phyloP scores from a whole-genome alignment of 1,140 invertebrate species.

The Calliopsis andreniformis region DNA sequence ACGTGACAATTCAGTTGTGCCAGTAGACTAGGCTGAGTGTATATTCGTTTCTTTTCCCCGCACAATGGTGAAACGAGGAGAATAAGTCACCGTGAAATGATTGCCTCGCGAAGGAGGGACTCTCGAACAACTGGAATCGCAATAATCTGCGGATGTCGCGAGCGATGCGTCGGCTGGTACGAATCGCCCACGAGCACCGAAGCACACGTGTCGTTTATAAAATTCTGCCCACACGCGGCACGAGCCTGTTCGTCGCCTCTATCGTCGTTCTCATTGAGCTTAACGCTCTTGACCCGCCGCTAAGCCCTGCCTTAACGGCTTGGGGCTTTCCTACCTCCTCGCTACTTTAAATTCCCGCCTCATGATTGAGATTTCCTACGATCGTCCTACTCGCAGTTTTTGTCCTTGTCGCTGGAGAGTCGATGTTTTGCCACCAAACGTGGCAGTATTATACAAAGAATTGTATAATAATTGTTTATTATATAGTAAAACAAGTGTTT shows the following conservation, averaged over 20 bases:
- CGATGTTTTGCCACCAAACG: too few relatives aligned
- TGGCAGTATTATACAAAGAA: too few relatives aligned
- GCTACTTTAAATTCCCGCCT: constrained; percentile 28
- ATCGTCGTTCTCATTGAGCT: constrained; percentile 60
- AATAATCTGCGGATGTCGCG: constrained; percentile 48
- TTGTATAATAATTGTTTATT: too few relatives aligned
- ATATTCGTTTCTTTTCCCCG: too few relatives aligned
- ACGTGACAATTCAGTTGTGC: too few relatives aligned
- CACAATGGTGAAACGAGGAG: neutral
- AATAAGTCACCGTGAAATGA: neutral
- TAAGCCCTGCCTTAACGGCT: constrained; percentile 39
- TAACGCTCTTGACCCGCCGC: constrained; percentile 65
- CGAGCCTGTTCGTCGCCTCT: constrained; percentile 57
- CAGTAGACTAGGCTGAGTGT: too few relatives aligned
- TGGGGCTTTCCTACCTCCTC: constrained; percentile 49
- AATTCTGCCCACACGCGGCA: constrained; percentile 64
- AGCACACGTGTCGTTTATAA: constrained; percentile 54
- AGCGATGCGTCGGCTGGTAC: constrained; percentile 51
- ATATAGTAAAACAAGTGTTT: too few relatives aligned
- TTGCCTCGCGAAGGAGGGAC: too few relatives aligned
- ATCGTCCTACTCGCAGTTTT: constrained; percentile 46
- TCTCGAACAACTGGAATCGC: neutral
- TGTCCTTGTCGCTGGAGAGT: too few relatives aligned
- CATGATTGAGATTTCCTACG: constrained; percentile 69
- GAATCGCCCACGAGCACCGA: constrained; percentile 57